Evolutionary conservation across 1,140 invertebrate species (phyloP).

Genomic region (Hesperophylax magnus): DNA sequence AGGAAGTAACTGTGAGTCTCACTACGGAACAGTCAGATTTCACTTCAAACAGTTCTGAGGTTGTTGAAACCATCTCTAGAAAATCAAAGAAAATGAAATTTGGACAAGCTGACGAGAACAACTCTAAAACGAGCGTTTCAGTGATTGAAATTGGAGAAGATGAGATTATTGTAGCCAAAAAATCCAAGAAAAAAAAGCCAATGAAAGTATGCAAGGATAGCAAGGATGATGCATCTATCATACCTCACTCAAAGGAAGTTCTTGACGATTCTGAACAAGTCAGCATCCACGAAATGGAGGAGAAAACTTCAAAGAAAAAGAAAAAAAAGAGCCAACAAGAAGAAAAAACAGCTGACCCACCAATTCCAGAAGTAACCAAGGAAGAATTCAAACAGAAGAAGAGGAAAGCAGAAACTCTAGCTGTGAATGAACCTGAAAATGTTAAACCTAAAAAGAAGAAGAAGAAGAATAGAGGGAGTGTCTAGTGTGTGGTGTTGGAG

Average conservation of each 20-base stretch:
- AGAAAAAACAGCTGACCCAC: neutral
- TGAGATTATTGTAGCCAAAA: neutral
- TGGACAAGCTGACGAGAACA: neutral
- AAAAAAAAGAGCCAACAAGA: neutral
- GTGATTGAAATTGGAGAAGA: neutral
- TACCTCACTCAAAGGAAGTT: neutral
- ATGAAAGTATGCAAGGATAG: neutral
- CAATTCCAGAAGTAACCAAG: neutral
- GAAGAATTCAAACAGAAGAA: conserved; percentile 26
- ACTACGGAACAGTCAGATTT: neutral
- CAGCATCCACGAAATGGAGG: neutral
- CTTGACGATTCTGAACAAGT: neutral
- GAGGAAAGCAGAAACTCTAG: neutral
- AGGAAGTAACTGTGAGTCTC: neutral
- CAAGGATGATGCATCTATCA: neutral
- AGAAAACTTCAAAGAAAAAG: conserved; percentile 2
- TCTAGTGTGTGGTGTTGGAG: neutral
- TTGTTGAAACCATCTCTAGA: neutral
- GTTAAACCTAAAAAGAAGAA: neutral
- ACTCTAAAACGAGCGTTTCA: neutral
- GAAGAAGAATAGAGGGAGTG: neutral
- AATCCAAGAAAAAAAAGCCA: conserved; percentile 6
- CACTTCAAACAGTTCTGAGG: neutral
- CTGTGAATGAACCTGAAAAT: conserved; percentile 1
- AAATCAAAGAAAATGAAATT: conserved; percentile 11